These are phyloP conservation scores for Minunthozetes semirufus DNA, from an alignment of 2,888 invertebrate species.

Conservation along the genomic window DNA sequence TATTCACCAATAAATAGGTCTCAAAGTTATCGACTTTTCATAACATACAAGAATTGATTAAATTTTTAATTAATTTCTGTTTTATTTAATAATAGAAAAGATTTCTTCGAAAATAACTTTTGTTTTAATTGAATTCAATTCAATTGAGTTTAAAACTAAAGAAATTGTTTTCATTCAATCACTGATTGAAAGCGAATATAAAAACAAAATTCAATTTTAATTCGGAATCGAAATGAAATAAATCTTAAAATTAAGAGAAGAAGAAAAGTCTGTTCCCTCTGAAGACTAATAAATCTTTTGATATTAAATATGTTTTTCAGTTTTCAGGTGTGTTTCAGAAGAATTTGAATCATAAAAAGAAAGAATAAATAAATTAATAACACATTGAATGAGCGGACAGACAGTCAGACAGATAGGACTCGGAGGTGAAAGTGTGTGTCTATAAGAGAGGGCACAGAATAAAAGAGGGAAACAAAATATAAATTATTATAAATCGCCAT, in stretches of 20 bases:
- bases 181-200: background rate
- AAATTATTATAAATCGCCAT: constrained; percentile 21
- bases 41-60: background rate
- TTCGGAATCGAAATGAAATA: background rate
- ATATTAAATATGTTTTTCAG: background rate
- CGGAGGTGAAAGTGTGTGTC: background rate
- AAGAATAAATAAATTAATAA: constrained; percentile 2
- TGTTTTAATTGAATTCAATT: background rate
- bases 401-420: background rate
- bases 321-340: constrained; percentile 11
- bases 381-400: background rate
- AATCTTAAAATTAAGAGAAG: background rate
- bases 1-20: background rate
- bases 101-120: no score
- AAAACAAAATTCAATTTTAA: background rate
- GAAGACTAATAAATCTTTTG: background rate
- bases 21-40: background rate
- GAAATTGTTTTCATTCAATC: background rate
- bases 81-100: no score
- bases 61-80: background rate
- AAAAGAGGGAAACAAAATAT: background rate
- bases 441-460: background rate
- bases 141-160: background rate
- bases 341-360: background rate
- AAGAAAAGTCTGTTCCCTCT: background rate